Base-by-base conservation (phyloP, 23 tunicate genomes). In the Trididemnum clinides region DNA sequence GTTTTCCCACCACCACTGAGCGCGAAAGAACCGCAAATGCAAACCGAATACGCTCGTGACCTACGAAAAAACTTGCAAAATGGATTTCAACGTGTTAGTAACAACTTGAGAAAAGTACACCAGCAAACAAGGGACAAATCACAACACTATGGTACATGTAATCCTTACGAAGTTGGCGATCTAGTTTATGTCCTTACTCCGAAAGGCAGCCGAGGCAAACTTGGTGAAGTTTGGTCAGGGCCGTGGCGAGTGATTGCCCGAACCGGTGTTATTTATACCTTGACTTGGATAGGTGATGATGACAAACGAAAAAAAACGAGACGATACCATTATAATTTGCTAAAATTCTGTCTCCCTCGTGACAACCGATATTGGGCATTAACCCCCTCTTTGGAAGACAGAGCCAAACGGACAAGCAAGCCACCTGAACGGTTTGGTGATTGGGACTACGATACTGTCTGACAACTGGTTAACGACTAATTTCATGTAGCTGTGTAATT, bases 221-320 rank as follows among this genome's bases (percentile, higher is more conserved):
- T 66, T 36, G 75, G 75, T 4, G 75, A 66, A 5, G 75, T 66
- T 66, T 66, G 37, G 37, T 66, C 37, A 4, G 75, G 75, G 2
- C 75, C 75, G 31, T 66, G 75, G 75, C 30, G n/a, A 32, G 75
- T 31, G n/a, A 31, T 66, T 29, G 75, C 7, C 6, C 36, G 75
- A 31, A 31, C 75, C 6, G 75, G 75, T 4, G 75, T 66, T 20
- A 15, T 66, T 36, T 66, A 66, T 66, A 66, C 37, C 6, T 31
- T 66, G n/a, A 37, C 30, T 4, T 32, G 75, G 37, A 23, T 31
- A 5, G 37, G 31, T 7, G n/a, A n/a, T n/a, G n/a, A n/a, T n/a
- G 27, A 62, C 23, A 62, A 62, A 19, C 23, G 69, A 12, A 62
- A 62, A 62, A 62, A 21, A 62, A 21, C 27, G 69, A 22, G 69